These are phyloP conservation scores for Eurypyga helias DNA, from an alignment of 2,113 vertebrate species.

Conservation along the genomic window DNA sequence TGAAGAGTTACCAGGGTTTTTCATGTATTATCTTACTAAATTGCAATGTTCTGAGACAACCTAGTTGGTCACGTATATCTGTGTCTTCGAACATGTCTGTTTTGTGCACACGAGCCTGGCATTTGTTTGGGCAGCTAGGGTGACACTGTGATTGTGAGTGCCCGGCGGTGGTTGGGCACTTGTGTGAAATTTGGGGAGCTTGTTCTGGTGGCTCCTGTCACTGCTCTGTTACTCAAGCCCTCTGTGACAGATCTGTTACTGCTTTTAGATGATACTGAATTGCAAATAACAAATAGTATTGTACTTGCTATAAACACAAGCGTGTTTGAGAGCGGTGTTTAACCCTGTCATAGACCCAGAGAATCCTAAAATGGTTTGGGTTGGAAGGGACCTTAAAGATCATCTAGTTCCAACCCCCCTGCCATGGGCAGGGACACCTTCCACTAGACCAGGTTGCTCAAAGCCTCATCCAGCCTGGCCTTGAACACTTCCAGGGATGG, in stretches of 20 bases:
- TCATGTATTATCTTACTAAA: not conserved
- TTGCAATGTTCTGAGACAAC: not conserved
- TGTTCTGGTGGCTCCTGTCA: not conserved
- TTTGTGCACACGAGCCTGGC: not conserved
- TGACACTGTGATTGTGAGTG: not conserved
- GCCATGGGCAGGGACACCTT: no score
- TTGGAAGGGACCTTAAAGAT: no score
- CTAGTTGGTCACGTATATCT: not conserved
- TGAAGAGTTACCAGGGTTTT: not conserved
- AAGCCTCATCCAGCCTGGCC: no score
- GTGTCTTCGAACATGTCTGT: not conserved
- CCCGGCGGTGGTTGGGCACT: not conserved
- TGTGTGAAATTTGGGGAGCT: not conserved
- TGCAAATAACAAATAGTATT: not conserved
- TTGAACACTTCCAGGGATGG: no score
- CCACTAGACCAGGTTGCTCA: no score
- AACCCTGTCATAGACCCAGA: not conserved
- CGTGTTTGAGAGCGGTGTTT: not conserved
- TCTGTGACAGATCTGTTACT: fast-evolving
- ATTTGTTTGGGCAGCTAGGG: not conserved
- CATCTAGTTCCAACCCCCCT: no score
- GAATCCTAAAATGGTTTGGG: no score
- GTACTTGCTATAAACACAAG: not conserved
- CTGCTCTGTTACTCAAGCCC: not conserved
- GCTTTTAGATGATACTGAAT: not conserved